Percentiles rank a stretch among this genome's conserved stretches.
These are phyloP conservation scores for Nothobranchius kuhntae DNA, from an alignment of 2,113 vertebrate genomes.

Conservation along the genomic window DNA sequence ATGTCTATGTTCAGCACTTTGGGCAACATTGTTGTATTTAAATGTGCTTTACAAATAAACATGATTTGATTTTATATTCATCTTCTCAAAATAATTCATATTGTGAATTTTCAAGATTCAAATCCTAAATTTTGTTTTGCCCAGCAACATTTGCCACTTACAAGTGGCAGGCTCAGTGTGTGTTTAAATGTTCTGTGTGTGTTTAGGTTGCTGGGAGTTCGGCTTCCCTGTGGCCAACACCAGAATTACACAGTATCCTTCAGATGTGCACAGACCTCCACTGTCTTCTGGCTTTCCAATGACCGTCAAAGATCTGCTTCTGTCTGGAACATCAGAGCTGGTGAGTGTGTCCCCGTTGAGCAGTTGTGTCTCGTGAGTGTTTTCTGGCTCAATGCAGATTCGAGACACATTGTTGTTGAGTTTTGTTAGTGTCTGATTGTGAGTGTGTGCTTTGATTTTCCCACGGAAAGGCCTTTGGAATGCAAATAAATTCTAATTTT, in stretches of 20 bases:
- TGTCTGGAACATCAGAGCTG: constrained; percentile 81
- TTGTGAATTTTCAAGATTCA: not conserved
- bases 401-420: constrained; percentile 11
- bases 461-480: constrained; percentile 23
- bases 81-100: too few relatives aligned
- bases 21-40: too few relatives aligned
- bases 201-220: constrained; percentile 82
- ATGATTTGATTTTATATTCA: too few relatives aligned
- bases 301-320: constrained; percentile 92
- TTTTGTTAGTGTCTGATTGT: not conserved
- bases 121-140: not conserved
- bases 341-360: constrained; percentile 72
- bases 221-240: constrained; percentile 62
- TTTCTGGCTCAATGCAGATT: constrained; percentile 4
- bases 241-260: constrained; percentile 30
- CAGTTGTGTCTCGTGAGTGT: not conserved
- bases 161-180: not conserved
- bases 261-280: constrained; percentile 26
- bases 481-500: constrained; percentile 17
- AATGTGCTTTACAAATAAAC: too few relatives aligned
- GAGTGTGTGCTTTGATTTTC: not conserved
- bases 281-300: constrained; percentile 71
- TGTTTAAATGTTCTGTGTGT: not conserved
- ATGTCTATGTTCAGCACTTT: too few relatives aligned
- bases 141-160: too few relatives aligned